Conservation (phyloP, 1,140 invertebrate species). For the Drosophila persimilis region DNA sequence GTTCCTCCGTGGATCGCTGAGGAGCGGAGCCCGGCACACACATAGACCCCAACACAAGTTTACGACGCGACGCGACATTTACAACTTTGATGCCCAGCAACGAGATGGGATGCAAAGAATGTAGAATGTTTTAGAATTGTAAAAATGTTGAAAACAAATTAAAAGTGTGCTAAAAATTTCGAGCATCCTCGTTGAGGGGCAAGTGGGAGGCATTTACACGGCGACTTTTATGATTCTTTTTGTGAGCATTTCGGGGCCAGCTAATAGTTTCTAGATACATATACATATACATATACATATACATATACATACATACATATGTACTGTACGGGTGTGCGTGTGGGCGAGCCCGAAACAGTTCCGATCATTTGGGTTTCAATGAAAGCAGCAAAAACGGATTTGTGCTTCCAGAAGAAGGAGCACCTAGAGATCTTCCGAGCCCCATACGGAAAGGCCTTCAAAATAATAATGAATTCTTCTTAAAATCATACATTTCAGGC, state of each 20-base stretch:
- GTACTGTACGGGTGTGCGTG: slow-evolving; percentile 15
- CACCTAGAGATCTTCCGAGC: background rate
- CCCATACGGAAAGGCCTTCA: background rate
- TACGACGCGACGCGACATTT: slow-evolving; percentile 79
- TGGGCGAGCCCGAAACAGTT: slow-evolving; percentile 29
- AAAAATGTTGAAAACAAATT: slow-evolving; percentile 80
- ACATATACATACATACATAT: slow-evolving; percentile 27
- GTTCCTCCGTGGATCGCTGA: slow-evolving; percentile 6
- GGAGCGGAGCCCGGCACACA: slow-evolving; percentile 13
- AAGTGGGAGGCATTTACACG: slow-evolving; percentile 20
- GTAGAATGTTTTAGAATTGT: slow-evolving; percentile 67
- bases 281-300: slow-evolving; percentile 22
- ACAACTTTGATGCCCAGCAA: slow-evolving; percentile 77
- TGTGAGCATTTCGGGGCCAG: slow-evolving; percentile 63
- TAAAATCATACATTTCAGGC: too few species aligned
- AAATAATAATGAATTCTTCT: too few species aligned
- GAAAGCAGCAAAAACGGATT: slow-evolving; percentile 40
- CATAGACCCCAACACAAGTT: slow-evolving; percentile 38
- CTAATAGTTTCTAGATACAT: slow-evolving; percentile 36
- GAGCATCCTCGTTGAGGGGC: slow-evolving; percentile 23
- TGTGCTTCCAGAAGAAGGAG: background rate
- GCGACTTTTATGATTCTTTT: slow-evolving; percentile 45
- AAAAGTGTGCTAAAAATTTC: slow-evolving; percentile 73
- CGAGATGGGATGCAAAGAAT: slow-evolving; percentile 53
- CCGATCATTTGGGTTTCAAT: slow-evolving; percentile 35